Conservation (phyloP, 2,888 invertebrate genomes). For the Camptogramma bilineatum region DNA sequence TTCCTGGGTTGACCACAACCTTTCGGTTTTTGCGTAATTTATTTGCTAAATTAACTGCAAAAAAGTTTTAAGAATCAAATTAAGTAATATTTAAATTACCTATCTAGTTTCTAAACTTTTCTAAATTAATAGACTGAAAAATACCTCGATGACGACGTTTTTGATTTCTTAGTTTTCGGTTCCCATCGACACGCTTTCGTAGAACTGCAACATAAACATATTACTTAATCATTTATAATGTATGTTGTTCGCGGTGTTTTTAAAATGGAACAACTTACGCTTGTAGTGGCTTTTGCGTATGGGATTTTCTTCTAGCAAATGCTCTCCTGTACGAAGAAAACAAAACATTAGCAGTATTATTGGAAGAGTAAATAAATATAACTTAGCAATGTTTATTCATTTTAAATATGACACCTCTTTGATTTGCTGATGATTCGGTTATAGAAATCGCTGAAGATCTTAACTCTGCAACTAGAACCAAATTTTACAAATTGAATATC, state of each 20-base stretch:
- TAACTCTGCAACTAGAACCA: neutral
- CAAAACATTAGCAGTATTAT: neutral
- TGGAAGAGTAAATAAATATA: neutral
- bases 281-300: slow-evolving; percentile 45
- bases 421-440: slow-evolving; percentile 9
- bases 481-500: neutral
- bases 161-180: slow-evolving; percentile 1
- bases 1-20: slow-evolving; percentile 30
- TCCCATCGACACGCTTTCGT: slow-evolving; percentile 30
- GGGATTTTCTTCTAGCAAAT: neutral
- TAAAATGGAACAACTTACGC: slow-evolving; percentile 38
- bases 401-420: slow-evolving; percentile 5
- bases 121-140: neutral
- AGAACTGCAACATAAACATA: slow-evolving; percentile 35
- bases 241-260: neutral
- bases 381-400: neutral
- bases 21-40: slow-evolving; percentile 29
- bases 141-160: slow-evolving; percentile 26
- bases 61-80: no score
- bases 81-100: neutral
- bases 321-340: slow-evolving; percentile 7
- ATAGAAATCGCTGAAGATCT: slow-evolving; percentile 6
- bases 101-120: neutral
- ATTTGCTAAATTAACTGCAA: slow-evolving; percentile 24
- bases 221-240: neutral